A percentile compares a stretch with the other conserved stretches of the same genome.
Evolutionary conservation across 2,797 vertebrate genomes (phyloP).

Genomic region (Monodelphis domestica): DNA sequence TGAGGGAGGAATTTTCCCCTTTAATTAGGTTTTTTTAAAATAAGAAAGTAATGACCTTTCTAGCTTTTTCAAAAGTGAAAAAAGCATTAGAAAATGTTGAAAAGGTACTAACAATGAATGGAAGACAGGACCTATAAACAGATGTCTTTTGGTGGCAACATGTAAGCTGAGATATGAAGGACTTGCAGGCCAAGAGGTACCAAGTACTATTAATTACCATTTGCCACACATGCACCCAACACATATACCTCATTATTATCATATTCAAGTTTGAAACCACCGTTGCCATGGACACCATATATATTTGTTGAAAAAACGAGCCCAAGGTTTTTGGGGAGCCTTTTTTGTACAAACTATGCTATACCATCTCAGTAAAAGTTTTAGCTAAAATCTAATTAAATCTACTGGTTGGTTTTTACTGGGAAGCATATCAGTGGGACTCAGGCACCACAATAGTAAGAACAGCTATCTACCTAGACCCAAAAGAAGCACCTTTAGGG

Average conservation of each 20-base stretch:
- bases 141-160: background rate
- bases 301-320: background rate
- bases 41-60: background rate
- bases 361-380: background rate
- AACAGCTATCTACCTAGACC: background rate
- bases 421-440: no score
- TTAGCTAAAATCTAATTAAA: background rate
- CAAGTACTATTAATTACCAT: background rate
- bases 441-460: background rate
- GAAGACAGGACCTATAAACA: background rate
- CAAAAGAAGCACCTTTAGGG: background rate
- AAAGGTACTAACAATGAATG: background rate
- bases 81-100: background rate
- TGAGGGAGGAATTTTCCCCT: background rate
- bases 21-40: background rate
- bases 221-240: background rate
- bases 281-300: background rate
- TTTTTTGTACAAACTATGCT: no score
- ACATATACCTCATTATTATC: background rate
- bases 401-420: background rate
- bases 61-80: background rate
- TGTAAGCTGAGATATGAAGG: background rate
- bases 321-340: background rate
- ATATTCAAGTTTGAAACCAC: background rate
- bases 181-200: background rate